Base-by-base conservation (phyloP, 1,140 invertebrate species). In the Drosophila jambulina region DNA sequence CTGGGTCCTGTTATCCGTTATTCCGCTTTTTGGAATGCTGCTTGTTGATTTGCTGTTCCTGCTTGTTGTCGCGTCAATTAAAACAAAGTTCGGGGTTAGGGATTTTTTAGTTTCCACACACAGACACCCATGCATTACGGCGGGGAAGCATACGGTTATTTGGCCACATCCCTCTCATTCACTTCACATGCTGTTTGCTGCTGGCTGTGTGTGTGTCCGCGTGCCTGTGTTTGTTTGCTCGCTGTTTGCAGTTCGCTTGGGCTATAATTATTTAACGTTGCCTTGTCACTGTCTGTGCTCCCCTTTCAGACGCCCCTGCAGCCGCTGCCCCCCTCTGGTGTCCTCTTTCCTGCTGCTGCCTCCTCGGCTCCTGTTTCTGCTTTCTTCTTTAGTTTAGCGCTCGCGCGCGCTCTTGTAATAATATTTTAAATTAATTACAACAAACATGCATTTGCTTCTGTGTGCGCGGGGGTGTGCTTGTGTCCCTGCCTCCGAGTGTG, bases 351-450 rank as follows among this genome's bases (percentile, higher is more conserved):
- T 13, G 49, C 38, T 78, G 34, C 34, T 56, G 49, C 68, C 49
- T 48, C 51, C 65, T 34, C 67, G 69, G 12, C 59, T 64, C 51
- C 80, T 88, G 56, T 82, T 78, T 80, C 79, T 46, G 45, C 51
- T 75, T 80, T 68, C 68, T 80, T 81, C 69, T 77, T 87, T 80
- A 88, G 83, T 87, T 87, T 88, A 88, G 84, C 68, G 85, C 74
- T 87, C 84, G 84, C 78, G 84, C 85, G 84, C 85, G 81, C 74
- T 88, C 81, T 81, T 90, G 82, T 90, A 91, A 90, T 90, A 90
- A 90, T 90, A 90, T 90, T 90, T 90, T 90, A 90, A 90, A 90
- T 90, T 90, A 90, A 90, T 90, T 90, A 90, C 85, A 90, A 90
- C 85, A 90, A 90, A 90, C 85, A 90, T 79, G 75, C 62, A 80